These are phyloP conservation scores for Nannoperca obscura DNA, from an alignment of 2,797 vertebrate genomes.

Conservation along the genomic window DNA sequence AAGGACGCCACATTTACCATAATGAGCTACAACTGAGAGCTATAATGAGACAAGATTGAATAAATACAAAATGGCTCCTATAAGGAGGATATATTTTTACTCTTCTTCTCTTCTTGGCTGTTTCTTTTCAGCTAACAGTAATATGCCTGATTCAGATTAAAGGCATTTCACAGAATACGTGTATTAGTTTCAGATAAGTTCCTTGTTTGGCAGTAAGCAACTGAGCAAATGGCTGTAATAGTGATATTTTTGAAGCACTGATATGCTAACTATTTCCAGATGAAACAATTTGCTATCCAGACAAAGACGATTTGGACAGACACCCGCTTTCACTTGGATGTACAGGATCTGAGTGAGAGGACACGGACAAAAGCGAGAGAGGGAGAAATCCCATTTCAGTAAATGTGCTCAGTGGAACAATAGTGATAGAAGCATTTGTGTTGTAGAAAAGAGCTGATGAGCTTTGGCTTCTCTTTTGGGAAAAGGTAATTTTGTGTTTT, in stretches of 20 bases:
- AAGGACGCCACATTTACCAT: constrained; percentile 26
- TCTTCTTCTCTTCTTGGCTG: constrained; percentile 1
- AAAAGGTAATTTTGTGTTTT: constrained; percentile 1
- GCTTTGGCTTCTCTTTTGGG: constrained; percentile 4
- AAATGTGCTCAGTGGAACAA: constrained; percentile 7
- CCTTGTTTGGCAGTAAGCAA: constrained; percentile 14
- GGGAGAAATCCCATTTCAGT: constrained; percentile 23
- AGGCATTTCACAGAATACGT: not conserved
- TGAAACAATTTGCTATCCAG: constrained; percentile 11
- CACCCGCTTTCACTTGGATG: constrained; percentile 15
- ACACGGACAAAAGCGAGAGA: constrained; percentile 28
- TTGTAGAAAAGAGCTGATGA: constrained; percentile 3
- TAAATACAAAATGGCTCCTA: constrained; percentile 5
- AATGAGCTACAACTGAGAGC: constrained; percentile 27
- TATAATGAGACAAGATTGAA: constrained; percentile 1
- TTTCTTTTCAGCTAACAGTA: constrained; percentile 6
- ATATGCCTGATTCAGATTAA: constrained; percentile 9
- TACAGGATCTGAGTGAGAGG: constrained; percentile 23
- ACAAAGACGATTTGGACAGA: constrained; percentile 21
- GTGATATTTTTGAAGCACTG: not conserved
- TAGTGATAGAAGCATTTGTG: not conserved
- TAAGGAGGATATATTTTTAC: not conserved
- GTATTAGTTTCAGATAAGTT: not conserved
- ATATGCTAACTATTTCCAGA: constrained; percentile 11
- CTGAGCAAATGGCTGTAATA: constrained; percentile 7